Base-by-base conservation (phyloP, 1,140 invertebrate species). In the Tetranychus cinnabarinus region DNA sequence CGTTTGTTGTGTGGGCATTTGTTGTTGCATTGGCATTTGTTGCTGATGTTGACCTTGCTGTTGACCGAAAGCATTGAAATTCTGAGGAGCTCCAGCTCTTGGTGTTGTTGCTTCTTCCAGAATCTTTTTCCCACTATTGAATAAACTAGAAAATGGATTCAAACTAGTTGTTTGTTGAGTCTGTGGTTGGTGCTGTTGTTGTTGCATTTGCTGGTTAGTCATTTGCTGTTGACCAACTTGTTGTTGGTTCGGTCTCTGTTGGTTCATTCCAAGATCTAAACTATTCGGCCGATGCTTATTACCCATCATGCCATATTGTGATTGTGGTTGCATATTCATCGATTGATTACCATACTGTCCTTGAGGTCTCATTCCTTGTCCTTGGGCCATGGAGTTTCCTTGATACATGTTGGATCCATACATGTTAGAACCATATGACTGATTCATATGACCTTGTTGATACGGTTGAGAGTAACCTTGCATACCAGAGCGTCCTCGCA, bases 341-440 rank as follows among this genome's bases (percentile, higher is more conserved):
- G 46, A 6, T 52, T 52, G 48, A 15, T n/a, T n/a, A 23, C 31
- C 31, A 35, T 56, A 56, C 4, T 52, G 57, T 31, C 52, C 52
- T 54, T 62, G 61, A 45, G 50, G 58, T 45, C 61, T 60, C 57
- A 62, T 62, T 31, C 57, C 61, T n/a, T 36, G 36, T 6, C 61
- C 61, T 34, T 33, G 15, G 48, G n/a, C 48, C 48, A 52, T 52
- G 15, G 6, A 5, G 5, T 5, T 6, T 42, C 39, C n/a, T 23
- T 52, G 50, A 31, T 23, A 52, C 46, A 76, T 76, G 23, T 65
- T 60, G 56, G 61, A 50, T 58, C 63, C 62, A 42, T 56, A 61
- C 55, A 66, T 64, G 56, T 61, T 65, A 34, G 65, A 23, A 7
- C 12, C 36, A 59, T 67, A 74, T 56, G 42, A 39, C 42, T 54